phyloP scores from a whole-genome alignment of 2,888 invertebrate genomes.

The Tetragnatha montana region DNA sequence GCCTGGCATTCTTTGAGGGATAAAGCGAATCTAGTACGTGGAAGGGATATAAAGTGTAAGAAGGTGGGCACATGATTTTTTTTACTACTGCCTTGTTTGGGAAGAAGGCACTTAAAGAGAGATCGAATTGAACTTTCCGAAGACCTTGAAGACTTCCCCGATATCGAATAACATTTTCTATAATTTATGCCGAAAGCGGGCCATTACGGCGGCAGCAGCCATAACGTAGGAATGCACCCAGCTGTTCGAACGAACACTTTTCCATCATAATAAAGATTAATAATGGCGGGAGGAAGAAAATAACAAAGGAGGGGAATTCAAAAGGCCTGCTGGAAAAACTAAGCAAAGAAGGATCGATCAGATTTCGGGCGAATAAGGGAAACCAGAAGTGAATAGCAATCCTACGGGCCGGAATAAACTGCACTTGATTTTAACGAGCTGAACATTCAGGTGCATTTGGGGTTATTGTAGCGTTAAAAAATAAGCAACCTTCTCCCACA shows the following conservation, averaged over 20 bases:
- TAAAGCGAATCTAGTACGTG: too few relatives aligned
- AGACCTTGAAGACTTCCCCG: not conserved
- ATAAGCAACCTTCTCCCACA: slow-evolving; percentile 63
- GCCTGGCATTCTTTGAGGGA: too few relatives aligned
- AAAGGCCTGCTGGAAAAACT: slow-evolving; percentile 27
- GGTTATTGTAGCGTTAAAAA: slow-evolving; percentile 68
- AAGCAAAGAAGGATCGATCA: slow-evolving; percentile 35
- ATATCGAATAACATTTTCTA: not conserved
- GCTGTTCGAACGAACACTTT: slow-evolving; percentile 23
- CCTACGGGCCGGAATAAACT: slow-evolving; percentile 59
- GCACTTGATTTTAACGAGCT: slow-evolving; percentile 69
- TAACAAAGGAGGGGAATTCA: slow-evolving; percentile 51
- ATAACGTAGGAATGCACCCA: slow-evolving; percentile 1
- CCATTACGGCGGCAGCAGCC: not conserved
- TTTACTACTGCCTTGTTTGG: too few relatives aligned
- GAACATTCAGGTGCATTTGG: slow-evolving; percentile 63
- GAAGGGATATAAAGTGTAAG: too few relatives aligned
- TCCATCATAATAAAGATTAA: slow-evolving; percentile 42
- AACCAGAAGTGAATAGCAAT: slow-evolving; percentile 49
- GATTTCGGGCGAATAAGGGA: slow-evolving; percentile 19
- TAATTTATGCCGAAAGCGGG: slow-evolving; percentile 31
- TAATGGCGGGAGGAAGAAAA: slow-evolving; percentile 31
- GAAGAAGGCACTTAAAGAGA: too few relatives aligned
- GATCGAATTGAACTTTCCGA: too few relatives aligned
- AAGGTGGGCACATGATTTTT: too few relatives aligned